These are phyloP conservation scores for Phodopus roborovskii DNA, from an alignment of 2,113 vertebrate genomes.

Conservation along the genomic window DNA sequence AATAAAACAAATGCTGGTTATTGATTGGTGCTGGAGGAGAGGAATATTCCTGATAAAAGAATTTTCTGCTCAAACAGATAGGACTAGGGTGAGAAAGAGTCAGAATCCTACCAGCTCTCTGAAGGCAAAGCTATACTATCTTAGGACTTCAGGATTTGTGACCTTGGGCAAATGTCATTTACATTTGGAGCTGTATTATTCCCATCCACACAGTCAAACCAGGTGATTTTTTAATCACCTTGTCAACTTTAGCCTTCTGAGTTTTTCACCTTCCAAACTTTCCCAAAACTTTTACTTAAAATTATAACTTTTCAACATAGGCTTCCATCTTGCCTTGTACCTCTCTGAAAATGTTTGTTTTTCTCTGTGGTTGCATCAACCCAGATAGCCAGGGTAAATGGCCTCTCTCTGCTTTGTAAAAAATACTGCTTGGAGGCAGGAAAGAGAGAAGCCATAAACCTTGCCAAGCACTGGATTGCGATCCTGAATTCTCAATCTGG, in stretches of 20 bases:
- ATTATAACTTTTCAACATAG: not conserved
- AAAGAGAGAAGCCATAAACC: constrained; percentile 3
- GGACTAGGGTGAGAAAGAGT: not conserved
- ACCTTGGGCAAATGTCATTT: not conserved
- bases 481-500: not conserved
- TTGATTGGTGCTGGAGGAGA: not conserved
- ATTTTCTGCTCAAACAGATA: not conserved
- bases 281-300: not conserved
- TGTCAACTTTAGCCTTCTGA: not conserved
- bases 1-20: not conserved
- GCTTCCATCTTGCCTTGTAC: not conserved
- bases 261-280: constrained; percentile 4
- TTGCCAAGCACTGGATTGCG: not conserved
- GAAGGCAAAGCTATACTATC: not conserved
- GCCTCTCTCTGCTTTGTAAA: not conserved
- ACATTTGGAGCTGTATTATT: not conserved
- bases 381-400: not conserved
- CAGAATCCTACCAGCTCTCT: not conserved
- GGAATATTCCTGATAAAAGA: not conserved
- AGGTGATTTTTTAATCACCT: constrained; percentile 25
- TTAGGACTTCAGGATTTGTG: not conserved
- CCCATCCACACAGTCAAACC: not conserved
- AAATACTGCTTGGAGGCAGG: not conserved
- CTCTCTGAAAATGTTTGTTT: not conserved
- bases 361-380: not conserved